These are phyloP conservation scores for Petaurus breviceps DNA, from an alignment of 2,113 vertebrate species.

Conservation along the genomic window DNA sequence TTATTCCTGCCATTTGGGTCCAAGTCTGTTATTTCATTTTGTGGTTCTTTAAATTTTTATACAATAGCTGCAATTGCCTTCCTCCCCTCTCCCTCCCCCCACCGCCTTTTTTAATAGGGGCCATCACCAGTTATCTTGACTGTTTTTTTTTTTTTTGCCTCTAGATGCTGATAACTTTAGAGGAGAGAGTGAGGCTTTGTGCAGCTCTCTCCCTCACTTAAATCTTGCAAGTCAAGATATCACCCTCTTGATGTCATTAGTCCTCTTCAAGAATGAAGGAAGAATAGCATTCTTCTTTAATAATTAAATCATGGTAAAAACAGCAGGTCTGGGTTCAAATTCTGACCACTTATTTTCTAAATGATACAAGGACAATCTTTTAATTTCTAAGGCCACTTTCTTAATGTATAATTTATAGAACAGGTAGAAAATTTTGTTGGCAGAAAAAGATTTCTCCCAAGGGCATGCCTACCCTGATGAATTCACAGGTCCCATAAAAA, in stretches of 20 bases:
- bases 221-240: not conserved
- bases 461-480: not conserved
- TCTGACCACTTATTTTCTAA: not conserved
- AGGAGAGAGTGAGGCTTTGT: not conserved
- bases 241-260: not conserved
- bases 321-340: not conserved
- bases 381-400: not conserved
- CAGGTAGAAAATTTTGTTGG: not conserved
- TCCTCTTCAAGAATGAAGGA: not conserved
- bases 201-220: not conserved
- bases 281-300: not conserved
- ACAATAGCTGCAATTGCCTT: slow-evolving; percentile 24
- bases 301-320: not conserved
- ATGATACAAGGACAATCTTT: not conserved
- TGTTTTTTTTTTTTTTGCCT: not conserved
- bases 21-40: slow-evolving; percentile 33
- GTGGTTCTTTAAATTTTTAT: not conserved
- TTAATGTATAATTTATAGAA: not conserved
- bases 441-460: not conserved
- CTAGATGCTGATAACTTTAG: not conserved
- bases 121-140: slow-evolving; percentile 30
- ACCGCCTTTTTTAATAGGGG: slow-evolving; percentile 28
- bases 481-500: not conserved
- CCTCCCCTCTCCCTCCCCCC: too few relatives aligned
- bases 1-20: slow-evolving; percentile 48